Evolutionary conservation across 2,888 invertebrate species (phyloP), one percentile per base, ranked within the genome.

Genomic region (Thysanoteuthis rhombus): DNA sequence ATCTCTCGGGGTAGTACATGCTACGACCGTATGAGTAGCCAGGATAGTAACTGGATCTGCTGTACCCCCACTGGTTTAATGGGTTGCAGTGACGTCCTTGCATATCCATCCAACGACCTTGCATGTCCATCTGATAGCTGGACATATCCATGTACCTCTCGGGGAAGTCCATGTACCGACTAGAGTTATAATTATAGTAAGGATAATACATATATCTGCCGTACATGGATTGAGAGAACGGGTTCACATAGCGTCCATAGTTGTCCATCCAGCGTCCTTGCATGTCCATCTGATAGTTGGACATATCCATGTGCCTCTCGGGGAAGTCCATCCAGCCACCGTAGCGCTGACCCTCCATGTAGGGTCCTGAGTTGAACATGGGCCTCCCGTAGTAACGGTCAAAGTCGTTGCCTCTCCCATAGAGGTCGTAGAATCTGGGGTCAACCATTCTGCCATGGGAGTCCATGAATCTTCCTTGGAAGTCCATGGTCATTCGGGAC

Each of bases 401-500:
- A 40, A 39, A 39, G 90, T 90, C 90, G 40, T 38, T 25, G 19
- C 36, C 32, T 32, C 40, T 92, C 3, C 92, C 92, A 16, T 40
- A 92, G 38, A 39, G 40, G 40, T 92, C 92, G 45, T 92, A 92
- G 16, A 32, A 32, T 42, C 40, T 92, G 40, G 92, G 92, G 40
- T 92, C 92, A 19, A 92, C 92, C 92, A 92, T 92, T 92, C 42
- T 92, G 6, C 92, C 92, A 3, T 40, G 45, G 36, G 92, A 92
- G 45, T 92, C 92, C 92, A 92, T 92, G 92, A 45, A 92, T 92
- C 92, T 92, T 25, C 92, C 92, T 92, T 92, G 92, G 92, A 92
- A 92, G 40, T 42, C 92, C 92, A 92, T 92, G 92, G 92, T 45
- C 92, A 92, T 92, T n/a, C 40, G 28, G 92, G 40, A 45, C 92